These are phyloP conservation scores for Oxygymnocypris stewartii DNA, from an alignment of 2,113 vertebrate species.

Conservation along the genomic window DNA sequence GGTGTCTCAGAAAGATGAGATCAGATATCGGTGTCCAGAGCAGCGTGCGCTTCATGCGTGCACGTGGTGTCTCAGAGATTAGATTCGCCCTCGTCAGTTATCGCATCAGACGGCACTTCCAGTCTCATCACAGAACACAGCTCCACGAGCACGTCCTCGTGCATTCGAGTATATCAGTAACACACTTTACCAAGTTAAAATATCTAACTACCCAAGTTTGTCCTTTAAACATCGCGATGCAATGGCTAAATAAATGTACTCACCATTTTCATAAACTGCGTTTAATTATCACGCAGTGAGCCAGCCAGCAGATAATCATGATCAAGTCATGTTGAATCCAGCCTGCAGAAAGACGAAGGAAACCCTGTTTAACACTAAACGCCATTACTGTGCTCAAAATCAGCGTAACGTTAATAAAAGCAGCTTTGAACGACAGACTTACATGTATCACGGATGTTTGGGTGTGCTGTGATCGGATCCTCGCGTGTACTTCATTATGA, in stretches of 20 bases:
- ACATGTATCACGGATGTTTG: constrained; percentile 19
- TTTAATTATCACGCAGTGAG: rapidly evolving
- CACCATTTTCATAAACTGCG: not conserved
- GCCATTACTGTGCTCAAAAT: not conserved
- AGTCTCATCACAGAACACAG: constrained; percentile 64
- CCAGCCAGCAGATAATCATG: not conserved
- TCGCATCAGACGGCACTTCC: constrained; percentile 80
- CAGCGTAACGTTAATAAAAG: rapidly evolving
- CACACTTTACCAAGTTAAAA: not conserved
- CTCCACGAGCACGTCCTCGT: not conserved
- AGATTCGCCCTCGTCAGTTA: constrained; percentile 70
- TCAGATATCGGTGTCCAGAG: not conserved
- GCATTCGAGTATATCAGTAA: not conserved
- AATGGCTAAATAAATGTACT: not conserved
- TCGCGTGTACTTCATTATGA: not conserved
- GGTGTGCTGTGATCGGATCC: rapidly evolving
- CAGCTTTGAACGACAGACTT: not conserved
- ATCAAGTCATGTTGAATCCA: not conserved
- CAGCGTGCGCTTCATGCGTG: not conserved
- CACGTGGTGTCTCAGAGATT: constrained; percentile 65
- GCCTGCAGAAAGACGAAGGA: not conserved
- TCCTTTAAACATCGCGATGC: too few relatives aligned
- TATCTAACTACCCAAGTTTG: not conserved
- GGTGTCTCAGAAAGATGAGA: not conserved
- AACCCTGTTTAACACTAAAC: too few relatives aligned